Evolutionary conservation across 92 coral and sea anemone species (phyloP).

Genomic region (Zoanthus sansibaricus): DNA sequence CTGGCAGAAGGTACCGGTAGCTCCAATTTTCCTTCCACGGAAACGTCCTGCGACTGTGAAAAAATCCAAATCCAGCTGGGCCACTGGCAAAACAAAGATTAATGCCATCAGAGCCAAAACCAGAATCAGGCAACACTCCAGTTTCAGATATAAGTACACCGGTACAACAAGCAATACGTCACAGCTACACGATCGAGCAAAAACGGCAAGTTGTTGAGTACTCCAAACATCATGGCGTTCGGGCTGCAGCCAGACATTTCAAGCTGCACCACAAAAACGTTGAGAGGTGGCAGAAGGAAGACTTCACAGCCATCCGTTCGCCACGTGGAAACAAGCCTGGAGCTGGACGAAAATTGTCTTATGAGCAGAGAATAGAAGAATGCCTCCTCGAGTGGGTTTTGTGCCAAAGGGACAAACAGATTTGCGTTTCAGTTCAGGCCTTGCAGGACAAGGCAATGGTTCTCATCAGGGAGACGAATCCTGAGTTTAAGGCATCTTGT

Average conservation of each 20-base stretch:
- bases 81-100: not conserved
- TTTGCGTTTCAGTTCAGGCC: slow-evolving; percentile 18
- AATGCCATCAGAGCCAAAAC: not conserved
- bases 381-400: slow-evolving; percentile 30
- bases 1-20: slow-evolving; percentile 8
- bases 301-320: slow-evolving; percentile 10
- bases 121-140: slow-evolving; percentile 11
- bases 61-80: slow-evolving; percentile 1
- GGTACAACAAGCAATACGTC: slow-evolving; percentile 24
- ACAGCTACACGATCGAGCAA: slow-evolving; percentile 13
- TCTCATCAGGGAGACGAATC: slow-evolving; percentile 21
- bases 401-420: slow-evolving; percentile 7
- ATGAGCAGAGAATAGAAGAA: slow-evolving; percentile 16
- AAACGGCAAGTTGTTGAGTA: slow-evolving; percentile 2
- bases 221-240: slow-evolving; percentile 8
- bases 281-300: slow-evolving; percentile 10
- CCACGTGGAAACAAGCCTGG: slow-evolving; percentile 22
- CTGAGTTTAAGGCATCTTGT: slow-evolving; percentile 26
- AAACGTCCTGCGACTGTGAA: not conserved
- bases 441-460: slow-evolving; percentile 31
- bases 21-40: slow-evolving; percentile 1
- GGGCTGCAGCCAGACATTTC: slow-evolving; percentile 20
- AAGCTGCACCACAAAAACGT: slow-evolving; percentile 32
- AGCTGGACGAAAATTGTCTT: slow-evolving; percentile 28
- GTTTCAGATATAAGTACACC: not conserved